These are phyloP conservation scores for Conus canariensis DNA, from an alignment of 2,888 invertebrate species.

Conservation along the genomic window DNA sequence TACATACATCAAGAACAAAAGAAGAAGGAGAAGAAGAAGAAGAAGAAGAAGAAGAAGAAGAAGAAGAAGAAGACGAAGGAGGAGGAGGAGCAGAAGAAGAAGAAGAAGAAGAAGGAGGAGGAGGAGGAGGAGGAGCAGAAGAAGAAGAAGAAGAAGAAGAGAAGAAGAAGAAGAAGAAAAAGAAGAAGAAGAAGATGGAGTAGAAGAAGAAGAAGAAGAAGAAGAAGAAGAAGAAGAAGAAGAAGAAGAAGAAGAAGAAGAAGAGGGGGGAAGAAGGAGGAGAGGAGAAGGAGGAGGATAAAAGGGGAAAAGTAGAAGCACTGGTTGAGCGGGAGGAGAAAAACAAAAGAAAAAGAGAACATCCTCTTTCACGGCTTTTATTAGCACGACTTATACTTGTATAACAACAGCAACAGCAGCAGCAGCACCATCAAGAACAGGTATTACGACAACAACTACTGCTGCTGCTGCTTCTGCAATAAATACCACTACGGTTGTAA, in stretches of 20 bases:
- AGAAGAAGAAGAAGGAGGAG: conserved; percentile 42
- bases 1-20: background rate
- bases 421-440: too few species aligned
- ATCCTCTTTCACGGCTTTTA: too few species aligned
- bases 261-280: too few species aligned
- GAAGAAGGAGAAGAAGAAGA: conserved; percentile 6
- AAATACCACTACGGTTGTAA: background rate
- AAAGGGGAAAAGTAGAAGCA: too few species aligned
- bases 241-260: conserved; percentile 31
- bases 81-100: conserved; percentile 24
- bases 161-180: conserved; percentile 23
- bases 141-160: background rate
- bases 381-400: too few species aligned
- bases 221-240: conserved; percentile 43
- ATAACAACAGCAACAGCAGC: too few species aligned
- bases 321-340: background rate
- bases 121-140: conserved; percentile 31
- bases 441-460: too few species aligned
- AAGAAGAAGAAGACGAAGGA: conserved; percentile 21
- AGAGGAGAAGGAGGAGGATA: too few species aligned
- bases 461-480: too few species aligned
- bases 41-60: conserved; percentile 17
- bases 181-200: conserved; percentile 38
- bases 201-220: conserved; percentile 30
- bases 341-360: background rate